Conservation (phyloP, 2,113 vertebrate species). For the Tupaia chinensis region DNA sequence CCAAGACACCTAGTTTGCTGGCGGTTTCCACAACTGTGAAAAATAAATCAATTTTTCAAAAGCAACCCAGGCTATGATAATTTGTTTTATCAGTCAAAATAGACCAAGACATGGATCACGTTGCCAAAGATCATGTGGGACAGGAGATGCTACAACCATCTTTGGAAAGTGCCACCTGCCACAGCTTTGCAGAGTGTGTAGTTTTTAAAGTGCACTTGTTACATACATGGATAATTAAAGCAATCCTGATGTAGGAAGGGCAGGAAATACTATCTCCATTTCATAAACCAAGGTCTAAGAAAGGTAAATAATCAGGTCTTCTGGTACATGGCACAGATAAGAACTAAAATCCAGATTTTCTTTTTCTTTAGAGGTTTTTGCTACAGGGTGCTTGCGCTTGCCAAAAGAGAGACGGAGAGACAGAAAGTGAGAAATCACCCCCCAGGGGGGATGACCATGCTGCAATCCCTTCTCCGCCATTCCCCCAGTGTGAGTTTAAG, state of each 20-base stretch:
- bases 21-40: not conserved
- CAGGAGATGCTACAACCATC: not conserved
- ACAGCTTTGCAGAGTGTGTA: not conserved
- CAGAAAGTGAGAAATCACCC: too few species aligned
- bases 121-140: not conserved
- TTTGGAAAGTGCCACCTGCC: slow-evolving; percentile 8
- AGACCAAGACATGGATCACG: not conserved
- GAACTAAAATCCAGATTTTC: not conserved
- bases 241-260: not conserved
- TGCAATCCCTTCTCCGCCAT: too few species aligned
- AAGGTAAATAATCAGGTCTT: not conserved
- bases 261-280: not conserved
- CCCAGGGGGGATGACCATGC: too few species aligned
- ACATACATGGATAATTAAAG: not conserved
- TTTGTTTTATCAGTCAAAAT: not conserved
- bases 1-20: not conserved
- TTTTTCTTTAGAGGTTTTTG: not conserved
- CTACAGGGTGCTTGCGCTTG: too few species aligned
- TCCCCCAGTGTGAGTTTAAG: too few species aligned
- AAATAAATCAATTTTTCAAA: not conserved
- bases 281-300: not conserved
- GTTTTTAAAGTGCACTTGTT: not conserved
- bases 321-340: not conserved
- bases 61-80: not conserved
- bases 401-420: too few species aligned